Evolutionary conservation across 2,888 invertebrate genomes (phyloP).

Genomic region (Nomada ferruginata): DNA sequence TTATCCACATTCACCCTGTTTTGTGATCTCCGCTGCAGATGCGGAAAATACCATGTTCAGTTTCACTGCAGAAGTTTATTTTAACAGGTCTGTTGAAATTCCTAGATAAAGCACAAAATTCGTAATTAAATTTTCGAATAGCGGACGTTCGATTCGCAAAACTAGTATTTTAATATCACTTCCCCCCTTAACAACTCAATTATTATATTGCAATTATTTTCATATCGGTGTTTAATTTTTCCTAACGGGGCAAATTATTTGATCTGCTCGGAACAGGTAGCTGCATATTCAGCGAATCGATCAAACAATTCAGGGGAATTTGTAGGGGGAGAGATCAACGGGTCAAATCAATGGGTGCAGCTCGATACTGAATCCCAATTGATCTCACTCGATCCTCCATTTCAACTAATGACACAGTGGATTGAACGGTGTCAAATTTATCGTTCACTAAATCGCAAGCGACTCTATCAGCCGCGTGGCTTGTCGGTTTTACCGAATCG

Average conservation of each 20-base stretch:
- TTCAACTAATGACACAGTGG: slow-evolving; percentile 28
- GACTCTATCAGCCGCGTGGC: slow-evolving; percentile 9
- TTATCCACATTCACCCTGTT: slow-evolving; percentile 14
- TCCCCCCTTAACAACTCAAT: no score
- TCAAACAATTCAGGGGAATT: neutral
- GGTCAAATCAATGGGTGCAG: slow-evolving; percentile 12
- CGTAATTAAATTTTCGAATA: no score
- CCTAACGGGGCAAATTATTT: no score
- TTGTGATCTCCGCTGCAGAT: neutral
- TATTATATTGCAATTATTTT: no score
- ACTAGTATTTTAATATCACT: no score
- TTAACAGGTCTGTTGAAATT: neutral
- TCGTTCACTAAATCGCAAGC: slow-evolving; percentile 31
- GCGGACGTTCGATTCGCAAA: no score
- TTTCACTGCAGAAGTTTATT: neutral
- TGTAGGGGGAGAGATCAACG: neutral
- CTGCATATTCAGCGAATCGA: neutral
- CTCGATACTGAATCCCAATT: neutral
- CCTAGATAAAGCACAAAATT: no score
- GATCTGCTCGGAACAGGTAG: no score
- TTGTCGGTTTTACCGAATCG: slow-evolving; percentile 17
- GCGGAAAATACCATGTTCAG: neutral
- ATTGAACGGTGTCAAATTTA: slow-evolving; percentile 42
- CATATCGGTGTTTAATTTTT: no score
- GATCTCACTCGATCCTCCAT: slow-evolving; percentile 19